phyloP scores from a whole-genome alignment of 2,888 invertebrate species.

The Tenthredo amoena region DNA sequence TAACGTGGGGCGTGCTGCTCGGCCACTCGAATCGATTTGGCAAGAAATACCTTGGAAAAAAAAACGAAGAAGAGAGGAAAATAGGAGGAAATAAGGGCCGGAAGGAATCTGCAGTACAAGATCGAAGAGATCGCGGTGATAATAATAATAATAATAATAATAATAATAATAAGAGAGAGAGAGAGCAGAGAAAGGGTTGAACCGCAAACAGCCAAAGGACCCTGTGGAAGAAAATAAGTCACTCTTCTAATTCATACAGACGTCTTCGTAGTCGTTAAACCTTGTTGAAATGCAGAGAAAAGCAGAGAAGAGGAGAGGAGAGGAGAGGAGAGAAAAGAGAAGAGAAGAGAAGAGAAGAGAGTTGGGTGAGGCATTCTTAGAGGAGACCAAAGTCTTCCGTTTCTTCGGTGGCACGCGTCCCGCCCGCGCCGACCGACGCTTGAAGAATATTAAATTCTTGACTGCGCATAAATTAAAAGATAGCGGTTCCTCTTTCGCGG shows the following conservation, averaged over 20 bases:
- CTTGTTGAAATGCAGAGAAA: slow-evolving; percentile 69
- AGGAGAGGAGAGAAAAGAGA: background rate
- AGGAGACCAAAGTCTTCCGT: slow-evolving; percentile 57
- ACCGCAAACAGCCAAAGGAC: background rate
- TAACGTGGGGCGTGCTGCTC: slow-evolving; percentile 46
- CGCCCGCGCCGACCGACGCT: slow-evolving; percentile 64
- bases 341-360: background rate
- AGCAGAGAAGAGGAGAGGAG: background rate
- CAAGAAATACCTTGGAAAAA: slow-evolving; percentile 25
- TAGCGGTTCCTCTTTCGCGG: slow-evolving; percentile 59
- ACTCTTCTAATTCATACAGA: slow-evolving; percentile 46
- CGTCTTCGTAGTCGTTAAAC: slow-evolving; percentile 63
- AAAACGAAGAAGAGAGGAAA: slow-evolving; percentile 2
- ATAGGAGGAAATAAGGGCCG: background rate
- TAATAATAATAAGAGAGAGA: background rate
- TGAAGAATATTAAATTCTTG: slow-evolving; percentile 76
- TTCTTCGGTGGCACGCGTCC: slow-evolving; percentile 65
- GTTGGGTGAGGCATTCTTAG: slow-evolving; percentile 28
- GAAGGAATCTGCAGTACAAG: background rate
- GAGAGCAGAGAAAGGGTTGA: background rate
- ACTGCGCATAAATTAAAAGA: slow-evolving; percentile 76
- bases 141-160: background rate
- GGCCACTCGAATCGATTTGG: slow-evolving; percentile 4
- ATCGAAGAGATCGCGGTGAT: background rate
- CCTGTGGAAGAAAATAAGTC: slow-evolving; percentile 8